These are phyloP conservation scores for Luffia ferchaultella DNA, from an alignment of 2,888 invertebrate genomes.

Conservation along the genomic window DNA sequence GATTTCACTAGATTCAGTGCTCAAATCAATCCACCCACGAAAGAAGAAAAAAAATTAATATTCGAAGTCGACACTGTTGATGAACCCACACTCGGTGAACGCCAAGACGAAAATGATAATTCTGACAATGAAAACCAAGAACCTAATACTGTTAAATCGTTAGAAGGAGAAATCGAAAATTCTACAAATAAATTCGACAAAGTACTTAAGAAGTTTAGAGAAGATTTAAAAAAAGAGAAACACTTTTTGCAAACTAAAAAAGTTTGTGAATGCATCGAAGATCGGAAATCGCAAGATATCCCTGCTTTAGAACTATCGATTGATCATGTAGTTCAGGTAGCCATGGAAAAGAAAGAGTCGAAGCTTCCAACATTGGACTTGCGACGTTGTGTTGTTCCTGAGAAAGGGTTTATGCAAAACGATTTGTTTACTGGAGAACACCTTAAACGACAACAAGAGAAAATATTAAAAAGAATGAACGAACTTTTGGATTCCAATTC, in stretches of 20 bases:
- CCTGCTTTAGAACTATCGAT: background rate
- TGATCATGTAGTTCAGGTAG: background rate
- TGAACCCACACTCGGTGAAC: background rate
- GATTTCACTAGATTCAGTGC: too few relatives aligned
- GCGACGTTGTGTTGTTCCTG: background rate
- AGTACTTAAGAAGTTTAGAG: background rate
- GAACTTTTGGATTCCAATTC: too few relatives aligned
- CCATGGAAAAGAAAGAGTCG: background rate
- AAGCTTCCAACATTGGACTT: background rate
- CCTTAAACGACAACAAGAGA: background rate
- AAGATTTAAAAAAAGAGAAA: background rate
- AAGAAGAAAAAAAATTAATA: too few relatives aligned
- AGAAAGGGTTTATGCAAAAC: background rate
- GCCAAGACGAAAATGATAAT: background rate
- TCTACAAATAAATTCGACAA: background rate
- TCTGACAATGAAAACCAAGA: too few relatives aligned
- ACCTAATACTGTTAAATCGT: too few relatives aligned
- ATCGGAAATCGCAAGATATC: background rate
- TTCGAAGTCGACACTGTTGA: background rate
- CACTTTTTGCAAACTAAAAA: background rate
- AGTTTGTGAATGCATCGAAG: background rate
- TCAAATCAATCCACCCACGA: too few relatives aligned
- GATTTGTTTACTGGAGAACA: background rate
- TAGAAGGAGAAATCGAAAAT: too few relatives aligned
- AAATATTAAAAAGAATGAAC: background rate